Evolutionary conservation across 1,140 invertebrate genomes (phyloP).

Genomic region (Ceratosolen fusciceps): DNA sequence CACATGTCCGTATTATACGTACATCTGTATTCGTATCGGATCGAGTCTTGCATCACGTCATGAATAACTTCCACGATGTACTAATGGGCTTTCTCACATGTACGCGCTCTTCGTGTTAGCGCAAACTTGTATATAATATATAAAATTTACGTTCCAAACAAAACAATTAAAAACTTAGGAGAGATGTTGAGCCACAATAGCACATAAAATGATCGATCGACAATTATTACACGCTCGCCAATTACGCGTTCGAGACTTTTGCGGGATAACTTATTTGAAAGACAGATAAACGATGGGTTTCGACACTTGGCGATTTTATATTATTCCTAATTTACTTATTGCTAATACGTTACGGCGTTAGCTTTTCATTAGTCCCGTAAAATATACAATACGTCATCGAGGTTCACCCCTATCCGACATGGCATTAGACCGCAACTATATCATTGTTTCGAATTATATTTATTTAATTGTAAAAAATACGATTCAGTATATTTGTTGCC

Average conservation of each 20-base stretch:
- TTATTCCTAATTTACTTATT: not conserved
- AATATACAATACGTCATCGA: not conserved
- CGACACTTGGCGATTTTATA: not conserved
- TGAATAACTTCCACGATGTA: slow-evolving; percentile 22
- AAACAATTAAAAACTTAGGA: slow-evolving; percentile 38
- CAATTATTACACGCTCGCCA: slow-evolving; percentile 26
- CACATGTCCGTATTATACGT: no score
- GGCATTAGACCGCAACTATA: not conserved
- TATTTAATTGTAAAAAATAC: not conserved
- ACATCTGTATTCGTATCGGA: not conserved
- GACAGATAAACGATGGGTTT: slow-evolving; percentile 19
- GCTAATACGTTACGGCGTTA: not conserved
- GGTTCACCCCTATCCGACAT: not conserved
- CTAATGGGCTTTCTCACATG: not conserved
- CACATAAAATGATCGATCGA: slow-evolving; percentile 28
- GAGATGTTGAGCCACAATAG: not conserved
- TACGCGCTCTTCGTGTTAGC: not conserved
- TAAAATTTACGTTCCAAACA: slow-evolving; percentile 28
- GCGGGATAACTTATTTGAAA: slow-evolving; percentile 7
- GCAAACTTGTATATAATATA: not conserved
- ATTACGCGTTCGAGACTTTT: slow-evolving; percentile 18
- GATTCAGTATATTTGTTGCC: no score
- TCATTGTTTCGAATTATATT: not conserved
- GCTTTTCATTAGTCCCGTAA: not conserved
- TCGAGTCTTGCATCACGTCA: not conserved